phyloP scores from a whole-genome alignment of 2,888 invertebrate species.

The Drosophila subquinaria region DNA sequence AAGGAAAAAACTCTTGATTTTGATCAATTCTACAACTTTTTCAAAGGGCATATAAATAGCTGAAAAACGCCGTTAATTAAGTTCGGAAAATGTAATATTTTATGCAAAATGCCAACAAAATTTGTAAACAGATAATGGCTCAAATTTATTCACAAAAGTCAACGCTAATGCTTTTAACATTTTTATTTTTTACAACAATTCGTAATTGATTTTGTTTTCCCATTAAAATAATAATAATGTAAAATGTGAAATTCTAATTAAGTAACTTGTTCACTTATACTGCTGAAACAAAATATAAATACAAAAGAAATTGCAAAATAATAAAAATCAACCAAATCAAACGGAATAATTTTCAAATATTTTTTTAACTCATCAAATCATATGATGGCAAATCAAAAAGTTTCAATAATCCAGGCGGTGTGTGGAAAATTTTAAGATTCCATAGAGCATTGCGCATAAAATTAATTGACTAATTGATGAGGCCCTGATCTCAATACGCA shows the following conservation, averaged over 20 bases:
- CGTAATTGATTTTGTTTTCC: constrained; percentile 6
- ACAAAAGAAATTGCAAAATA: background rate
- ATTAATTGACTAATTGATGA: constrained; percentile 85
- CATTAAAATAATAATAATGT: constrained; percentile 11
- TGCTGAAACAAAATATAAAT: background rate
- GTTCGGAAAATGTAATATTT: constrained; percentile 28
- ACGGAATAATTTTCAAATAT: background rate
- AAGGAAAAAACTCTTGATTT: background rate
- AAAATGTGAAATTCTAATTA: background rate
- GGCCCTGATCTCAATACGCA: constrained; percentile 85
- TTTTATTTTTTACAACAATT: constrained; percentile 11
- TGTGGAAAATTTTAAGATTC: constrained; percentile 56
- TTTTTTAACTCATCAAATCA: background rate
- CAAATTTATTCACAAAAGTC: constrained; percentile 56
- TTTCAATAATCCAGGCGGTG: constrained; percentile 12
- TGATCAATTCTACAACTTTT: no score
- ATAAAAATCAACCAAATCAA: no score
- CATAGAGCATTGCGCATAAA: constrained; percentile 79
- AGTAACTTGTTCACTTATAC: background rate
- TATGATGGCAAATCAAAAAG: constrained; percentile 3
- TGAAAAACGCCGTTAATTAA: constrained; percentile 39
- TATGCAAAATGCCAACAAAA: constrained; percentile 31
- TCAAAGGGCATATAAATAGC: constrained; percentile 12
- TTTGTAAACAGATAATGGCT: constrained; percentile 40
- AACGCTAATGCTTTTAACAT: constrained; percentile 52